Evolutionary conservation across 2,113 vertebrate species (phyloP), one percentile per base, ranked within the genome.

Genomic region (Dasyurus viverrinus): DNA sequence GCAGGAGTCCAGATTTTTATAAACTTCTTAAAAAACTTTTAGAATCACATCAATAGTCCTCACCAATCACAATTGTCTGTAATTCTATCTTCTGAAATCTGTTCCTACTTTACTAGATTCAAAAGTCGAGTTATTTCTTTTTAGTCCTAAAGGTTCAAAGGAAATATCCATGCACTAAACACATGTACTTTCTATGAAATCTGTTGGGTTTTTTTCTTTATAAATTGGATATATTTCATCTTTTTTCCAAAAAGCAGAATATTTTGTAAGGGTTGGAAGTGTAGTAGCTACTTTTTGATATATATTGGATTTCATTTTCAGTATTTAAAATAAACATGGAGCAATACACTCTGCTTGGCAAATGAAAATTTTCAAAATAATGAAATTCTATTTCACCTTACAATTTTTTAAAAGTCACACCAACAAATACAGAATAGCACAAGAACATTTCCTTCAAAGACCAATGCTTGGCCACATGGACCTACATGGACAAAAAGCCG

Each of bases 71-170:
- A 92, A 92, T 68, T 93, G 89, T 92, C 57, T 94, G 54, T 95
- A 96, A 93, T 94, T 91, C 36, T 95, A 46, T 46, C 52, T 89
- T 90, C 52, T 91, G 92, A 95, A 96, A 97, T 93, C 24, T 92
- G 53, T 76, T 94, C 90, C 93, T 92, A 92, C 90, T 96, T 95
- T 60, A 93, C 54, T 30, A 93, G 89, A 93, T 97, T 96, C 89
- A 89, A 94, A 97, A 46, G 95, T 2, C 90, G 91, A 95, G 89
- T 24, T 53, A 94, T 93, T 96, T 94, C 93, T 93, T 96, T 91
- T 96, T 54, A 57, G 91, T 94, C 46, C 90, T 27, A 92, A 93
- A 95, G 94, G 93, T 96, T 94, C 94, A 92, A 68, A 96, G 55
- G 55, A 90, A 97, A 93, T 42, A 89, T 53, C 91, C 95, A 76